Evolutionary conservation across 2,888 invertebrate genomes (phyloP).

Genomic region (Pristionchus maxplancki): DNA sequence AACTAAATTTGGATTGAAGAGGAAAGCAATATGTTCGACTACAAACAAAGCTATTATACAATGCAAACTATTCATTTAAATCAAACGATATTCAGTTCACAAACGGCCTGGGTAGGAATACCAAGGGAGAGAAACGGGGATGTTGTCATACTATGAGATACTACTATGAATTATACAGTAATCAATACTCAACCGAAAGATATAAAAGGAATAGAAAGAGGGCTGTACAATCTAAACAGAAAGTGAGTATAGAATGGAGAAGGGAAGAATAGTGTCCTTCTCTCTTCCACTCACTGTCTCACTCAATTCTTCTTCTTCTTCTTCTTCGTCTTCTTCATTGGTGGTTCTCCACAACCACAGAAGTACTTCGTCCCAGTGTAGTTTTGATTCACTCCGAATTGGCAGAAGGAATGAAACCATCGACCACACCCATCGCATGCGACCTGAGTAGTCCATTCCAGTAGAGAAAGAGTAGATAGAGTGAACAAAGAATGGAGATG

Average conservation of each 20-base stretch:
- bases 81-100: neutral
- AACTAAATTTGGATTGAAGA: neutral
- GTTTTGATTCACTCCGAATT: neutral
- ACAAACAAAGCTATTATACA: neutral
- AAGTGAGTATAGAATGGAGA: neutral
- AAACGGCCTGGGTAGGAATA: neutral
- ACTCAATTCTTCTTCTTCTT: conserved; percentile 18
- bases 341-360: conserved; percentile 3
- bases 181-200: neutral
- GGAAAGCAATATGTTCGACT: neutral
- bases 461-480: too few relatives aligned
- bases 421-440: conserved; percentile 11
- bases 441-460: neutral
- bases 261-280: neutral
- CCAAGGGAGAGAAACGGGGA: neutral
- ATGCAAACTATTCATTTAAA: neutral
- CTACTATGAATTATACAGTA: neutral
- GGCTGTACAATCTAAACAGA: too few relatives aligned
- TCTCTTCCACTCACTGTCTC: too few relatives aligned
- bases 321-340: neutral
- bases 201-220: too few relatives aligned
- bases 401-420: conserved; percentile 12
- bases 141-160: neutral
- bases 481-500: too few relatives aligned
- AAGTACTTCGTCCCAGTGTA: neutral